These are phyloP conservation scores for Microchirus variegatus DNA, from an alignment of 2,797 vertebrate genomes.

Conservation along the genomic window DNA sequence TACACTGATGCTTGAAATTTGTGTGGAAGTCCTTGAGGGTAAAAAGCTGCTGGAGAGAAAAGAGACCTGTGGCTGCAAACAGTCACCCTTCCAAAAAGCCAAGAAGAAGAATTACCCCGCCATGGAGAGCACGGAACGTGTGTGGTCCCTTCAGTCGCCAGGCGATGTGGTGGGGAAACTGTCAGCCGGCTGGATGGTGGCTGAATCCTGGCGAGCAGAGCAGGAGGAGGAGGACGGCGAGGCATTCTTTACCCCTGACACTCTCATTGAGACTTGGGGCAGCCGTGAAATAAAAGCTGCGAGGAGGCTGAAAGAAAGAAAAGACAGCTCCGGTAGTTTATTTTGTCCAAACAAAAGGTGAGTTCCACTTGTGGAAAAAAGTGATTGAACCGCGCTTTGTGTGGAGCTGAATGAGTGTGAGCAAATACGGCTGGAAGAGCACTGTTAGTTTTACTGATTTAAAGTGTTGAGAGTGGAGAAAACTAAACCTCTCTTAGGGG, in stretches of 20 bases:
- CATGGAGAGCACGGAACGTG: conserved; percentile 39
- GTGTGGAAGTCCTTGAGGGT: conserved; percentile 67
- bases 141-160: conserved; percentile 72
- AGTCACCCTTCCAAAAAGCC: background rate
- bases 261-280: conserved; percentile 52
- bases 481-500: conserved; percentile 12
- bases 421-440: conserved; percentile 56
- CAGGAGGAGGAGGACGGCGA: conserved; percentile 27
- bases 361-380: conserved; percentile 37
- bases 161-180: conserved; percentile 51
- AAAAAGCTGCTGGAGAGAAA: conserved; percentile 54
- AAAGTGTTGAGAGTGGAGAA: background rate
- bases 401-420: conserved; percentile 37
- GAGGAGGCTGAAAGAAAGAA: conserved; percentile 50
- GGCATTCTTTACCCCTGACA: conserved; percentile 57
- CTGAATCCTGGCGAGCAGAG: conserved; percentile 42
- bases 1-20: conserved; percentile 64
- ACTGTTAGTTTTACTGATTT: conserved; percentile 55
- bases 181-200: conserved; percentile 58
- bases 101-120: conserved; percentile 49
- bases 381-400: conserved; percentile 60
- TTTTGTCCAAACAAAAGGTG: conserved; percentile 60
- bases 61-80: conserved; percentile 40
- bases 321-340: conserved; percentile 59
- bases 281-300: conserved; percentile 63